Evolutionary conservation across 2,888 invertebrate genomes (phyloP), one percentile per base, ranked within the genome.

Genomic region (Andrena camellia): DNA sequence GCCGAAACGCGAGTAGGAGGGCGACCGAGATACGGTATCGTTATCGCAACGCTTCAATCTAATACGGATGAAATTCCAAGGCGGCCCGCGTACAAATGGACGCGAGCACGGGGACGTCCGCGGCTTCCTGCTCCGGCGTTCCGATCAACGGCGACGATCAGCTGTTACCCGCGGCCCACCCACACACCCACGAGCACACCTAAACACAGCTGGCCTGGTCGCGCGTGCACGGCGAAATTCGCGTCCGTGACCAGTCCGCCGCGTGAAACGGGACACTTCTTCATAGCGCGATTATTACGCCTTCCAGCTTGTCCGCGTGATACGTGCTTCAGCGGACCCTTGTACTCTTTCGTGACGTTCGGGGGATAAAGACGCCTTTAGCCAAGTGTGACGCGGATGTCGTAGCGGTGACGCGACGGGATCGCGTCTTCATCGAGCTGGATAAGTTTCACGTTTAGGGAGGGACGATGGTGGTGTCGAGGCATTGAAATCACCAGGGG

Each of bases 11-110:
- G 66, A 64, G 66, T 63, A n/a, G 59, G 50, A 77, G 73, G 78
- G n/a, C 57, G 35, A 35, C 26, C 42, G 54, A 72, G 75, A 85
- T 80, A 74, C 57, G 42, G 76, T 77, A 68, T 82, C 87, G 89
- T 90, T 91, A 91, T 91, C 91, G 81, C 75, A 76, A 63, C 78
- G 67, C 78, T 90, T 84, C 84, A 91, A 91, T 91, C 91, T 88
- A 89, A 89, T 88, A 88, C 90, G 89, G 87, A 88, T 90, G 88
- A 86, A 90, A 91, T 91, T 91, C 90, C 90, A 74, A 88, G 84
- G 84, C 79, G 82, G 82, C 83, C n/a, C 57, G 77, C 60, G 78
- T 87, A 91, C 90, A 90, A 91, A 91, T 90, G 90, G 87, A 90
- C 84, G 79, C 87, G 89, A 88, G 86, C 85, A 82, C 86, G 81